Evolutionary conservation across 2,113 vertebrate genomes (phyloP).

Genomic region (Pao palembangensis): DNA sequence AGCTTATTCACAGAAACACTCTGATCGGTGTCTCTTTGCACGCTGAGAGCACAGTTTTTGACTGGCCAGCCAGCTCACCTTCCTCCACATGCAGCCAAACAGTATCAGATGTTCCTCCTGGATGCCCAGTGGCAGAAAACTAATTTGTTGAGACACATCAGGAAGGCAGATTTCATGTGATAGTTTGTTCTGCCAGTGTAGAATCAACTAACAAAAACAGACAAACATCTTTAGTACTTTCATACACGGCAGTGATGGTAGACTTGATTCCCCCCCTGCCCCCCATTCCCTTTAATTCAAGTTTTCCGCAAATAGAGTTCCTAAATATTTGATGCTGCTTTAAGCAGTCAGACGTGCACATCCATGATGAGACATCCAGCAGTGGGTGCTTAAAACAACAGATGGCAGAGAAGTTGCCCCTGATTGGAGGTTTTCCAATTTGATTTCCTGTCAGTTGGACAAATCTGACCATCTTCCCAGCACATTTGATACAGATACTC

Average conservation of each 20-base stretch:
- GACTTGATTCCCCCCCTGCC: too few species aligned
- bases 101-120: slow-evolving; percentile 46
- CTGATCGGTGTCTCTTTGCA: slow-evolving; percentile 10
- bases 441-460: slow-evolving; percentile 40
- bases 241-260: neutral
- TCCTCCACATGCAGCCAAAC: slow-evolving; percentile 33
- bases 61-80: slow-evolving; percentile 42
- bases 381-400: neutral
- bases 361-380: slow-evolving; percentile 2
- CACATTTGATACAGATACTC: too few species aligned
- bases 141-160: slow-evolving; percentile 16
- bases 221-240: too few species aligned
- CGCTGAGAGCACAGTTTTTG: slow-evolving; percentile 35
- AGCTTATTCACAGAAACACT: too few species aligned
- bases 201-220: too few species aligned
- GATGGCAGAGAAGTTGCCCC: slow-evolving; percentile 6
- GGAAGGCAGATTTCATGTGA: slow-evolving; percentile 16
- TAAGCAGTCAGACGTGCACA: neutral
- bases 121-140: slow-evolving; percentile 21
- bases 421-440: slow-evolving; percentile 14
- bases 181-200: slow-evolving; percentile 12
- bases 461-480: slow-evolving; percentile 6
- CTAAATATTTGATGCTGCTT: neutral
- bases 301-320: too few species aligned
- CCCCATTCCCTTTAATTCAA: too few species aligned